These are phyloP conservation scores for Rhyacichthys aspro DNA, from an alignment of 2,797 vertebrate genomes.

Conservation along the genomic window DNA sequence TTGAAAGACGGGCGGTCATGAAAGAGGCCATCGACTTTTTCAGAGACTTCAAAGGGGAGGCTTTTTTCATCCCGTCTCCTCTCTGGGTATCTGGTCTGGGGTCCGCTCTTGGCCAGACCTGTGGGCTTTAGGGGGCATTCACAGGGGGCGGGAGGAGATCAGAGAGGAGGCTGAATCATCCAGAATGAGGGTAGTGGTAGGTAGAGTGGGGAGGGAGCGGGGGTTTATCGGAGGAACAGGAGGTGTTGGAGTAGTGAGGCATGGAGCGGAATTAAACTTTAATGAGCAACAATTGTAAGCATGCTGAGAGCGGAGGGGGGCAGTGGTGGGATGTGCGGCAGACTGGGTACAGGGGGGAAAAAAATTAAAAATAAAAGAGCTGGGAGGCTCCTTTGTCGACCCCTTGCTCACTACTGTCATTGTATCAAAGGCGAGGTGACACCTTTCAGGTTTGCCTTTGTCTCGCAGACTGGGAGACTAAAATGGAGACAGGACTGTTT, in stretches of 20 bases:
- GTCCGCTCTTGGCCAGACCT: slow-evolving; percentile 79
- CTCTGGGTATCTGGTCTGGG: slow-evolving; percentile 78
- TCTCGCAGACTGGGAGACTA: slow-evolving; percentile 50
- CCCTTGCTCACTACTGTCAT: slow-evolving; percentile 54
- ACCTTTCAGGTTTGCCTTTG: slow-evolving; percentile 72
- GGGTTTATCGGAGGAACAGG: slow-evolving; percentile 61
- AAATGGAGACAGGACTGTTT: slow-evolving; percentile 68
- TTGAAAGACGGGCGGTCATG: slow-evolving; percentile 84
- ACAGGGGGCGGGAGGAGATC: slow-evolving; percentile 76
- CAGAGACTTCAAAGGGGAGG: slow-evolving; percentile 79
- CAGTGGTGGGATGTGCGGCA: slow-evolving; percentile 20
- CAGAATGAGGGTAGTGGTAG: slow-evolving; percentile 64
- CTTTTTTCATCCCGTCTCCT: slow-evolving; percentile 78
- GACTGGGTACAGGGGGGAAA: slow-evolving; percentile 37
- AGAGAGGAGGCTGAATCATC: slow-evolving; percentile 81
- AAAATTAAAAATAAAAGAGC: slow-evolving; percentile 58
- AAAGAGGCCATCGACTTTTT: slow-evolving; percentile 87
- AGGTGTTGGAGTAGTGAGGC: slow-evolving; percentile 68
- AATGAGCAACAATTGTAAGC: slow-evolving; percentile 86
- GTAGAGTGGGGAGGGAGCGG: slow-evolving; percentile 50
- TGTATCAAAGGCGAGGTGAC: slow-evolving; percentile 72
- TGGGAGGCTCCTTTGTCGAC: slow-evolving; percentile 55
- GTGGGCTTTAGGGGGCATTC: slow-evolving; percentile 83
- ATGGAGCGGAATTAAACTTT: slow-evolving; percentile 82
- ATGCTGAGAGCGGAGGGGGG: slow-evolving; percentile 67